Evolutionary conservation across 1,140 invertebrate species (phyloP).

Genomic region (Bombus superbus): DNA sequence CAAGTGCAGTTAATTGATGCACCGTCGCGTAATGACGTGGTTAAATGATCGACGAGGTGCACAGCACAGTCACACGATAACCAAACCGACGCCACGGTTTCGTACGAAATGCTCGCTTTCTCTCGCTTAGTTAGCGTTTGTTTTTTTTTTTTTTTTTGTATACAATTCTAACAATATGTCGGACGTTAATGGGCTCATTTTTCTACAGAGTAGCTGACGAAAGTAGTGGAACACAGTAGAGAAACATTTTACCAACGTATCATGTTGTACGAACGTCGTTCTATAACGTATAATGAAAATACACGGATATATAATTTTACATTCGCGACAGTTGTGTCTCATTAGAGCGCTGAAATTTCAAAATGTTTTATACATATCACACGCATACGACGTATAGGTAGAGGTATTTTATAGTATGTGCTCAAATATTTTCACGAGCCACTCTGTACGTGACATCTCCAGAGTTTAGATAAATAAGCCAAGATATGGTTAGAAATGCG

Average conservation of each 20-base stretch:
- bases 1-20: conserved; percentile 59
- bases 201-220: neutral
- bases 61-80: conserved; percentile 47
- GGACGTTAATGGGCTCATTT: neutral
- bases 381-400: rapidly evolving
- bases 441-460: neutral
- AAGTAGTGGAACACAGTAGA: neutral
- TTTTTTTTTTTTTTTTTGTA: neutral
- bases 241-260: neutral
- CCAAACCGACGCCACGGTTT: conserved; percentile 12
- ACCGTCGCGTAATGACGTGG: conserved; percentile 55
- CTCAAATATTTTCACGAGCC: neutral
- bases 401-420: too few species aligned
- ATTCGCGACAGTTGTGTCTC: too few species aligned
- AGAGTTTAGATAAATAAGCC: neutral
- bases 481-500: neutral
- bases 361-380: too few species aligned
- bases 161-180: neutral
- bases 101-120: conserved; percentile 33
- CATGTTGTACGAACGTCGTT: too few species aligned
- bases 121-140: neutral
- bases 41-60: conserved; percentile 63
- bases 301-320: too few species aligned
- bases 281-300: too few species aligned
- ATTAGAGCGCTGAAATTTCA: too few species aligned